Evolutionary conservation across 2,113 vertebrate genomes (phyloP), one percentile per base, ranked within the genome.

Genomic region (Cochlearius cochlearius): DNA sequence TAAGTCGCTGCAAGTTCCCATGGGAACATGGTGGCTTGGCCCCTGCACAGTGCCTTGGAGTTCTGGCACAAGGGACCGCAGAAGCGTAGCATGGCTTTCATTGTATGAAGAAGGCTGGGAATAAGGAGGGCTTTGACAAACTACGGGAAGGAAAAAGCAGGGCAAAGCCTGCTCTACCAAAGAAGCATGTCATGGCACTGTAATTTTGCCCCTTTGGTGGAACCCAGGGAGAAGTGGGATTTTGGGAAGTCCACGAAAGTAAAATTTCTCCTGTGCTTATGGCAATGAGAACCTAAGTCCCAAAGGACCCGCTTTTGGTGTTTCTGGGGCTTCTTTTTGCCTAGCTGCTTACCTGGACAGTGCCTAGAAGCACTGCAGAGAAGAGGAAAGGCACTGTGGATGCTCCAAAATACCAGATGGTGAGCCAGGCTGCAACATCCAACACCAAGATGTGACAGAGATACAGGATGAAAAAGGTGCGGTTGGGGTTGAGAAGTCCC

Each of bases 401-500:
- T 3, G 98, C 95, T 58, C 98, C 98, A 17, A 98, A 98, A 81
- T 98, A 84, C 97, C 97, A 97, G 27, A 99, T 97, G 41, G 92
- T 94, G 71, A 98, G 97, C 98, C 98, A 98, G 34, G 98, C 98
- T 5, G 96, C 93, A 3, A 95, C 64, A 41, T 99, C 98, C 82
- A 99, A 78, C 38, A 98, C 26, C 93, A 99, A 69, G 92, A 99
- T 98, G 94, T 99, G 98, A 9, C 98, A 95, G 71, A 98, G 98
- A 39, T 21, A 38, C 8, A 98, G 89, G 15, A 98, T 38, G 94
- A 99, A 99, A 81, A 99, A 99, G 68, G 59, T 6, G 0, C 14
- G 85, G 92, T 88, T 97, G 83, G 98, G 96, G n/a, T 94, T 96
- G 85, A 99, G 93, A 19, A 99, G 98, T 8, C 98, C 98, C 98